Evolutionary conservation across 30 jellyfish, hydroid and myxozoan species (phyloP).

Genomic region (Hydra vulgaris): DNA sequence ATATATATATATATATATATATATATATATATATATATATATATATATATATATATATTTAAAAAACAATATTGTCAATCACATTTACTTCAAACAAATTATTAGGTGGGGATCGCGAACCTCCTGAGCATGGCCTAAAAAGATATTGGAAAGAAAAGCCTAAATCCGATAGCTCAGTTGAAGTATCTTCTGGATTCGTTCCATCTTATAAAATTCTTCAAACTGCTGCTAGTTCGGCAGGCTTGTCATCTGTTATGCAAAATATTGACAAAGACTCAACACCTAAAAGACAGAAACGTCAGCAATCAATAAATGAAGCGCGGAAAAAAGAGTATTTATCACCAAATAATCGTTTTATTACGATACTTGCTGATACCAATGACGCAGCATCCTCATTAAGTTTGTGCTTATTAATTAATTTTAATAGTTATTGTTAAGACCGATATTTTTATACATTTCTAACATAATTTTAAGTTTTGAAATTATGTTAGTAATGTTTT

Average conservation of each 20-base stretch:
- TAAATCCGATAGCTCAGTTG: constrained; percentile 31
- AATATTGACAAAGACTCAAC: background rate
- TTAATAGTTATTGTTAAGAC: background rate
- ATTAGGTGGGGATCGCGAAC: constrained; percentile 99
- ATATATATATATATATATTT: no score
- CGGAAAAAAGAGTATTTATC: background rate
- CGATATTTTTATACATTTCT: background rate
- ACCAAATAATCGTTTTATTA: background rate
- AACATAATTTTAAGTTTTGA: background rate
- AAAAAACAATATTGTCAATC: no score
- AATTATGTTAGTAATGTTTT: no score
- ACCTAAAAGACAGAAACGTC: constrained; percentile 22
- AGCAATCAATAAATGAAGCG: constrained; percentile 1
- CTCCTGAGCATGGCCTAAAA: constrained; percentile 90
- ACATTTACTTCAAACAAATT: no score
- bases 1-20: no score
- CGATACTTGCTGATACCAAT: constrained; percentile 11
- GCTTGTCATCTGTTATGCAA: constrained; percentile 82
- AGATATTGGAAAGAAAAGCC: constrained; percentile 85
- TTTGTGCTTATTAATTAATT: background rate
- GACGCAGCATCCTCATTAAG: constrained; percentile 11
- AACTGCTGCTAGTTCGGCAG: constrained; percentile 96
- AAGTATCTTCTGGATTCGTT: constrained; percentile 36
- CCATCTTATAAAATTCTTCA: constrained; percentile 73
- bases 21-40: no score